Conservation (phyloP, 2,113 vertebrate genomes). For the Bos indicus region DNA sequence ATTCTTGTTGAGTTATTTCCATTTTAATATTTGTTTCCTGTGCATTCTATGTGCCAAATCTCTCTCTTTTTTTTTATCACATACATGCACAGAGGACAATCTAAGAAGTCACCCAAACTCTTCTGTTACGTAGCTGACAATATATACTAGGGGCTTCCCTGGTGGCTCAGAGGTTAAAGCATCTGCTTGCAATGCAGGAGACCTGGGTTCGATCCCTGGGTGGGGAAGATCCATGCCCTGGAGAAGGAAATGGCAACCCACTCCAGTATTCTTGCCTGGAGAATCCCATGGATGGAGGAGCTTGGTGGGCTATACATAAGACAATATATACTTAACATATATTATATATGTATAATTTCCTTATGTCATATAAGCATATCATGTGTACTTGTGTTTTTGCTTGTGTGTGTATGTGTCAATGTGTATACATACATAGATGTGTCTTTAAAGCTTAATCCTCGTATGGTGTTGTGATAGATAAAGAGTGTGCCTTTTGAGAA, state of each 20-base stretch:
- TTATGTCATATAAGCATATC: neutral
- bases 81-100: neutral
- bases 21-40: neutral
- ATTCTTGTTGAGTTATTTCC: neutral
- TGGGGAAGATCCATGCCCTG: too few species aligned
- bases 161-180: too few species aligned
- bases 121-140: neutral
- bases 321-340: neutral
- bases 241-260: too few species aligned
- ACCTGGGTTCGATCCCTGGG: too few species aligned
- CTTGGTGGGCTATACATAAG: too few species aligned
- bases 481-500: neutral
- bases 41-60: neutral
- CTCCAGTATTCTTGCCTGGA: too few species aligned
- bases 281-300: too few species aligned
- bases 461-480: too few species aligned
- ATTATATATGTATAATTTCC: accelerated
- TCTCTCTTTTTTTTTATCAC: neutral
- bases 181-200: too few species aligned
- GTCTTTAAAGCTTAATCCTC: neutral
- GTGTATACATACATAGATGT: neutral
- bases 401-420: neutral
- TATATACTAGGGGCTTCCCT: neutral
- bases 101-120: neutral
- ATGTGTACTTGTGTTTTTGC: neutral